Conservation (phyloP, 2,113 vertebrate species). For the Myocastor coypus region DNA sequence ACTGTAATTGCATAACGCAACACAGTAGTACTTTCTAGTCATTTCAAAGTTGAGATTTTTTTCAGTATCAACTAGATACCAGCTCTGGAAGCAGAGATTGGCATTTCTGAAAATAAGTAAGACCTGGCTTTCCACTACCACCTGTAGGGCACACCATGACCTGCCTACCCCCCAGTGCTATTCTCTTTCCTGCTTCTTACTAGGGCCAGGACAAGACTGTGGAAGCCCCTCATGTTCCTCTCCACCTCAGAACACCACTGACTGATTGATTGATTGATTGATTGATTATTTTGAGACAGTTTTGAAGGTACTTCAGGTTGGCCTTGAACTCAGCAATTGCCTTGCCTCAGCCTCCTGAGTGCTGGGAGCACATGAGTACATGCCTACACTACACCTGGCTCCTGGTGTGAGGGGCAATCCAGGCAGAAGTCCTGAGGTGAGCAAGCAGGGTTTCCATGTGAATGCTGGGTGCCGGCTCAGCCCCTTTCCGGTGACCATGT, state of each 20-base stretch:
- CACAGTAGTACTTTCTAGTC: conserved; percentile 56
- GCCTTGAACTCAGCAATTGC: not conserved
- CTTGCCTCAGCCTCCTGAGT: not conserved
- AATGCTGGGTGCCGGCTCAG: accelerated
- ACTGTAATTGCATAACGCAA: not conserved
- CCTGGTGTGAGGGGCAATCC: not conserved
- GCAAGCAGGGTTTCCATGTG: not conserved
- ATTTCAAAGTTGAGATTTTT: conserved; percentile 33
- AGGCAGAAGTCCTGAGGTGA: not conserved
- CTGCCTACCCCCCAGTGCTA: not conserved
- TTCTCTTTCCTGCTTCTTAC: not conserved
- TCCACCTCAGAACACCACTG: not conserved
- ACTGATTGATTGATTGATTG: not conserved
- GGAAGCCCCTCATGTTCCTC: not conserved
- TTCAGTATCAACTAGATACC: not conserved
- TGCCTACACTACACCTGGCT: not conserved
- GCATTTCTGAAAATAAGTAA: conserved; percentile 1
- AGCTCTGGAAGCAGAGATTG: not conserved
- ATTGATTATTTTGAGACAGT: too few species aligned
- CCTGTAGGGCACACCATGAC: not conserved
- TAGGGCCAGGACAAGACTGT: not conserved
- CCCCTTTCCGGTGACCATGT: not conserved
- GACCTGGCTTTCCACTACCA: not conserved
- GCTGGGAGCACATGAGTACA: not conserved
- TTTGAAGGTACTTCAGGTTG: not conserved